phyloP scores from a whole-genome alignment of 2,888 invertebrate genomes.

The Sinelater perroti region DNA sequence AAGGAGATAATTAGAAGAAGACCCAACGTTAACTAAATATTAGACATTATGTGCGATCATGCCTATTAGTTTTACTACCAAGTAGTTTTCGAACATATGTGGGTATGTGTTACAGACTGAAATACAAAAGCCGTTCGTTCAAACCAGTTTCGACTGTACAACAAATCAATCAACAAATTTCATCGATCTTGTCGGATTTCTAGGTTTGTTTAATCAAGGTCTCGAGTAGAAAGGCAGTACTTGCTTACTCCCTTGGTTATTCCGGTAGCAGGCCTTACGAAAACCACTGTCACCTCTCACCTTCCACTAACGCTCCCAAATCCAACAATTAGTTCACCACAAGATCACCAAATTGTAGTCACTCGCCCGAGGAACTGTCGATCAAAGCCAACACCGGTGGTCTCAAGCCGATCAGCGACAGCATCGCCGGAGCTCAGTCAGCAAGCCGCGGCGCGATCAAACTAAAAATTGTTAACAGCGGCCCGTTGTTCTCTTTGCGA shows the following conservation, averaged over 20 bases:
- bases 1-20: neutral
- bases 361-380: too few relatives aligned
- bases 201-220: slow-evolving; percentile 9
- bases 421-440: slow-evolving; percentile 5
- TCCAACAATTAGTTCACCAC: too few relatives aligned
- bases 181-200: slow-evolving; percentile 3
- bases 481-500: slow-evolving; percentile 20
- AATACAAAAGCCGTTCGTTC: slow-evolving; percentile 18
- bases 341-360: too few relatives aligned
- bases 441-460: slow-evolving; percentile 14
- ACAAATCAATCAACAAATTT: slow-evolving; percentile 7
- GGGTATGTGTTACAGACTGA: slow-evolving; percentile 32
- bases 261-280: too few relatives aligned
- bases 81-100: slow-evolving; percentile 27
- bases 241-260: too few relatives aligned
- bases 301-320: too few relatives aligned
- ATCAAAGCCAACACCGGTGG: too few relatives aligned
- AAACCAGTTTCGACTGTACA: slow-evolving; percentile 24
- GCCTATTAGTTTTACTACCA: slow-evolving; percentile 7
- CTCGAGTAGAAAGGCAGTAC: neutral
- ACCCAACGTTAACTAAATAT: too few relatives aligned
- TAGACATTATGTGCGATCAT: neutral
- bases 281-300: too few relatives aligned
- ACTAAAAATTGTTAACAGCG: slow-evolving; percentile 24
- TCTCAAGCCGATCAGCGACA: neutral